A percentile compares a stretch with the other conserved stretches of the same genome.
Evolutionary conservation across 2,113 vertebrate species (phyloP).

Genomic region (Lophura nycthemera): DNA sequence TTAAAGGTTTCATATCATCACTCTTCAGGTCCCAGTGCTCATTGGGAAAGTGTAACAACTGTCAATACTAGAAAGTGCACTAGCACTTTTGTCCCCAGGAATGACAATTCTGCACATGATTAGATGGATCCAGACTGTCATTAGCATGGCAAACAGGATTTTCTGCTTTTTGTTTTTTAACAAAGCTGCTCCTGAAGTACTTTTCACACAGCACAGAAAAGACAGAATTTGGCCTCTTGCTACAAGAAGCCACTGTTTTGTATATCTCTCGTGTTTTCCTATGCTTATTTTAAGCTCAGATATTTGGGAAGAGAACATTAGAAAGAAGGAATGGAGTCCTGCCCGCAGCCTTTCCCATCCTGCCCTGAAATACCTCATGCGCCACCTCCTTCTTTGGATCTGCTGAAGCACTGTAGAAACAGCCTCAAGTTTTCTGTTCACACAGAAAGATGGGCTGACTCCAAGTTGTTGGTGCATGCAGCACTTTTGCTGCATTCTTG

Average conservation of each 20-base stretch:
- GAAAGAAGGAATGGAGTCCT: neutral
- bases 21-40: slow-evolving; percentile 51
- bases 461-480: accelerated
- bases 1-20: slow-evolving; percentile 68
- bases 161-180: neutral
- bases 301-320: neutral
- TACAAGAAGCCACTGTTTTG: neutral
- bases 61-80: neutral
- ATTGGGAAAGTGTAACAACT: slow-evolving; percentile 39
- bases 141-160: neutral
- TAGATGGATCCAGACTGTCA: neutral
- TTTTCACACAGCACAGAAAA: neutral
- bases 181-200: neutral
- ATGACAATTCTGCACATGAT: neutral
- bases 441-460: neutral
- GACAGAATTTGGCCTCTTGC: neutral
- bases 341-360: neutral
- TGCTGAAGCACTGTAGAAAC: neutral
- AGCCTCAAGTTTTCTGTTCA: neutral
- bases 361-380: neutral
- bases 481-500: neutral
- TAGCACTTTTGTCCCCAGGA: neutral
- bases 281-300: neutral
- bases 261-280: neutral
- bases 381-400: neutral